Conservation (phyloP, 2,797 vertebrate species). For the Notolabrus celidotus region DNA sequence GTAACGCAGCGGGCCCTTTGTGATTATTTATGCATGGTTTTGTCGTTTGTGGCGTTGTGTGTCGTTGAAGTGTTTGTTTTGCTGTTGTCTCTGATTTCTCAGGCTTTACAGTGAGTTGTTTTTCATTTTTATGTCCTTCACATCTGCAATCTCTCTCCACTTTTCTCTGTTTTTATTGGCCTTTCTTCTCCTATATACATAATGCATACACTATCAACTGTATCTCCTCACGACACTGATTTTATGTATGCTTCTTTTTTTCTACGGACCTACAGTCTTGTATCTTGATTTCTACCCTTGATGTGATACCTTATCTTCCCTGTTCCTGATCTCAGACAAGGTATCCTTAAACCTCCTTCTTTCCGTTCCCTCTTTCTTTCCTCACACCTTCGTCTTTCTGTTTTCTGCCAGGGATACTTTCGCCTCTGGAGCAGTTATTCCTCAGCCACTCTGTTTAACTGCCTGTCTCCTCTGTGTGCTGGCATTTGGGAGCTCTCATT, state of each 20-base stretch:
- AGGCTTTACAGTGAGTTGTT: constrained; percentile 60
- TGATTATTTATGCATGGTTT: constrained; percentile 71
- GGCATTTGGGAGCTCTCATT: constrained; percentile 79
- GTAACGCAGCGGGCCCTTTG: constrained; percentile 73
- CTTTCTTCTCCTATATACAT: constrained; percentile 51
- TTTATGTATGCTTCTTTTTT: constrained; percentile 16
- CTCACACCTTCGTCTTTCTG: background rate
- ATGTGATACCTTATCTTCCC: background rate
- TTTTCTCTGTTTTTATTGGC: constrained; percentile 50
- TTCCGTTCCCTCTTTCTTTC: background rate
- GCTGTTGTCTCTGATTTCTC: constrained; percentile 39
- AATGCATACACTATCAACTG: constrained; percentile 42
- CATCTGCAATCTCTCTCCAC: constrained; percentile 40
- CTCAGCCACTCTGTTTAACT: constrained; percentile 71
- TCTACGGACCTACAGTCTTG: background rate
- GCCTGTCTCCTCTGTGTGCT: constrained; percentile 57
- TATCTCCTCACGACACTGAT: constrained; percentile 9
- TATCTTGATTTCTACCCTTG: background rate
- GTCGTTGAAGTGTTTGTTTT: constrained; percentile 26
- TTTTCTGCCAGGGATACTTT: constrained; percentile 28
- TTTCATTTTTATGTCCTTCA: constrained; percentile 64
- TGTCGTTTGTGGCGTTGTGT: constrained; percentile 40
- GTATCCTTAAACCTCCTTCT: background rate
- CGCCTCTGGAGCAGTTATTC: constrained; percentile 45
- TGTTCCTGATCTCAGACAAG: background rate